Base-by-base conservation (phyloP, 2,888 invertebrate species). In the Thereva nobilitata region DNA sequence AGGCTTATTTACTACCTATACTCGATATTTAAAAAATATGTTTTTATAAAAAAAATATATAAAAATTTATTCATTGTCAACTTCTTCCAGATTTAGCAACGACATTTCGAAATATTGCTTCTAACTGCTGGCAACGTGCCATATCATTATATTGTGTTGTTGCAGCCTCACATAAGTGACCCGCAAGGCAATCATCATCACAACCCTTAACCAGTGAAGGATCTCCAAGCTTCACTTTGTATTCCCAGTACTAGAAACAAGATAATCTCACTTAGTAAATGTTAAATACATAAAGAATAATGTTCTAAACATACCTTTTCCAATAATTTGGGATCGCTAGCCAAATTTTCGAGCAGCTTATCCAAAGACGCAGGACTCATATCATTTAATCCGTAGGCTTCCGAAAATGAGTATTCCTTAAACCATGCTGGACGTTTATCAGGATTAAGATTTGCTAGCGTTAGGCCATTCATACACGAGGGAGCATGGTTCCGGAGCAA, bases 351-450 rank as follows among this genome's bases (percentile, higher is more conserved):
- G 0, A 90, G 82, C 64, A 92, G 82, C 35, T 83, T 73, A 73
- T 87, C 83, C 74, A 93, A 82, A 61, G 89, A 87, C 0, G 77
- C 74, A 0, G 89, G 85, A 9, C 86, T 84, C 10, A 92, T 82
- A 72, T 87, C 85, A 0, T 78, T 68, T 12, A 90, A 76, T 9
- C 82, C 83, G 74, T 88, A 93, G 7, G 85, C 85, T 56, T 87
- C 84, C 73, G 85, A 87, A 73, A 93, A 89, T n/a, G 87, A 85
- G 76, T 93, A 93, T 35, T 91, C 86, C 76, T 86, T 84, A 74
- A 84, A 86, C 93, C 93, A 93, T 5, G 81, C 80, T 0, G 93
- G 92, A 9, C 82, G 78, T 45, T 80, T 72, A 2, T 83, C 74
- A 0, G 86, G 84, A 1, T 82, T 79, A 8, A 83, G 75, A 76